Conservation (phyloP, 1,140 invertebrate species). For the Cecropterus lyciades region DNA sequence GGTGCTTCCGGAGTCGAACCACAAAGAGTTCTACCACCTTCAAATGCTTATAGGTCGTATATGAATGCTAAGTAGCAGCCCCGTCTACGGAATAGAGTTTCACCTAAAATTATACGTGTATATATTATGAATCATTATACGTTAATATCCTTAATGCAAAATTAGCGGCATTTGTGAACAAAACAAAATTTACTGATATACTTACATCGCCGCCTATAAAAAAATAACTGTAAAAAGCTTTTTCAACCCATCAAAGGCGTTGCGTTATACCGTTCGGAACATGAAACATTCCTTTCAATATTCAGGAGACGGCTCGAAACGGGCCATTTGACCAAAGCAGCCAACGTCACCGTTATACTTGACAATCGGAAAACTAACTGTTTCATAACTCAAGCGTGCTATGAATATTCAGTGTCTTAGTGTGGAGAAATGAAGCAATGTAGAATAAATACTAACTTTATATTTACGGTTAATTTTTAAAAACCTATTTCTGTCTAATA, state of each 20-base stretch:
- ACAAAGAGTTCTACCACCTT: too few relatives aligned
- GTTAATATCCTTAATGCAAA: too few relatives aligned
- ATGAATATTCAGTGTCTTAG: constrained; percentile 36
- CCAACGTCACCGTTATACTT: constrained; percentile 25
- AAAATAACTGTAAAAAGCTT: constrained; percentile 23
- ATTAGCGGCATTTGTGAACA: too few relatives aligned
- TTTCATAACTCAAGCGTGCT: constrained; percentile 30
- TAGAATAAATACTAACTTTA: not conserved
- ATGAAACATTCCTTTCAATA: constrained; percentile 26
- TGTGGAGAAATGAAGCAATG: constrained; percentile 23
- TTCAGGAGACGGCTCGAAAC: constrained; percentile 20
- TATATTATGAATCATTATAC: too few relatives aligned
- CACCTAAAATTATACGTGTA: too few relatives aligned
- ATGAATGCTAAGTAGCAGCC: too few relatives aligned
- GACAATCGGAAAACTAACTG: constrained; percentile 39
- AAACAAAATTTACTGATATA: too few relatives aligned
- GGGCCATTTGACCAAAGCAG: constrained; percentile 16
- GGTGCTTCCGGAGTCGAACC: too few relatives aligned
- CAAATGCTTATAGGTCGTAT: too few relatives aligned
- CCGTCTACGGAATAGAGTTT: too few relatives aligned
- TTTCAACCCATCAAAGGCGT: constrained; percentile 8
- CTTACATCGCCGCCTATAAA: too few relatives aligned
- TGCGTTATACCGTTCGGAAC: constrained; percentile 18
- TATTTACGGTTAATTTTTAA: not conserved
- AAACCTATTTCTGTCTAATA: too few relatives aligned